Base-by-base conservation (phyloP, 1,140 invertebrate species). In the Atta cephalotes region DNA sequence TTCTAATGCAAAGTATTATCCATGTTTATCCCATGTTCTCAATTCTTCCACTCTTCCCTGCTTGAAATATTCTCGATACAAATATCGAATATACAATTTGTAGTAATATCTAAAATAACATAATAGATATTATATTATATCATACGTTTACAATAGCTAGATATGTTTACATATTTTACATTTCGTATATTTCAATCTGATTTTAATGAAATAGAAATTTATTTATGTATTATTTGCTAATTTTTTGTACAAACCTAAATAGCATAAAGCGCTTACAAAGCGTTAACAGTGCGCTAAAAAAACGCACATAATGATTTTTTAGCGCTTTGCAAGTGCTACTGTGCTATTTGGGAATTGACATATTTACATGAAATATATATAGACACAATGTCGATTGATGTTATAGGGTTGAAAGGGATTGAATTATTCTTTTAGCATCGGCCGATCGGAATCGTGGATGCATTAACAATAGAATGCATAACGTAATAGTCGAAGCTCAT, bases 401-500 rank as follows among this genome's bases (percentile, higher is more conserved):
- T 76, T 31, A 18, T 31, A 49, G 25, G 9, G 0, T 18, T 35
- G 49, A 56, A 71, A 71, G 18, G 58, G 21, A 2, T 56, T 35
- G 31, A 81, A 81, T 81, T 21, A 56, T 12, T n/a, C 28, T 62
- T 62, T 66, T 35, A 66, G 56, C 25, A 39, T 25, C 35, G 31
- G 2, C 25, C 49, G 31, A 18, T 72, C 14, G 53, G 49, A 84
- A 76, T 76, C 68, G 39, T 56, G 49, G 62, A 39, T 49, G 25
- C 18, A 66, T 56, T 28, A 45, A 39, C 63, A 81, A 71, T 82
- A 49, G 80, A 25, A 18, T n/a, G 80, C 28, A 16, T 25, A 39
- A 31, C 28, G 56, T 62, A 49, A 74, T 76, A 63, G 28, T 62
- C 25, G 18, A 4, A 49, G 14, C 39, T 84, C 80, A 84, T 84